phyloP scores from a whole-genome alignment of 1,140 invertebrate genomes.

The Hydropsyche tenuis region DNA sequence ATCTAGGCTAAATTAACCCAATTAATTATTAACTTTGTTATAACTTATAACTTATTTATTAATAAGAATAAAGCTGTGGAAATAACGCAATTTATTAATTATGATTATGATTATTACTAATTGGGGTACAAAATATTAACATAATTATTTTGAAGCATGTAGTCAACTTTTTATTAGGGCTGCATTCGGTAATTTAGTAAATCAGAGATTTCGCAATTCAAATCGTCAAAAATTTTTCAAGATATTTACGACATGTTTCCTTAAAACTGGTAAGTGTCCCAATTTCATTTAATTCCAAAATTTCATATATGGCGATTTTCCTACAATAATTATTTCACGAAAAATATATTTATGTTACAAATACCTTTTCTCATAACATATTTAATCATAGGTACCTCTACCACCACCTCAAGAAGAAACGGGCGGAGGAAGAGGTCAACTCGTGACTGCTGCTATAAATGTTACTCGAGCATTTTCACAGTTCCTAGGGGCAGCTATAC shows the following conservation, averaged over 20 bases:
- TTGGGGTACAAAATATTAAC: no score
- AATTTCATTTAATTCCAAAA: not conserved
- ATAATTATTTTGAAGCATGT: no score
- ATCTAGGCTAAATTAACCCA: no score
- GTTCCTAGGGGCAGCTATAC: conserved; percentile 75
- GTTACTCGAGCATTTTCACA: conserved; percentile 75
- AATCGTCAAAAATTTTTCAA: not conserved
- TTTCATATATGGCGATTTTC: conserved; percentile 16
- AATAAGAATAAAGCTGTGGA: not conserved
- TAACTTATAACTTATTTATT: conserved; percentile 9
- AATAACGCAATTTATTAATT: no score
- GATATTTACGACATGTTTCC: not conserved
- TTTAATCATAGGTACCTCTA: conserved; percentile 57
- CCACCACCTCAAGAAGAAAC: conserved; percentile 57
- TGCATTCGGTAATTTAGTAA: no score
- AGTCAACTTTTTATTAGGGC: no score
- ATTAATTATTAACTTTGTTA: conserved; percentile 1
- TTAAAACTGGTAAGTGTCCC: not conserved
- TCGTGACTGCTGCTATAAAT: conserved; percentile 73
- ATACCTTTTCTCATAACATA: not conserved
- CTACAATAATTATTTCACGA: not conserved
- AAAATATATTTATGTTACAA: not conserved
- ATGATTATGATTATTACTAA: no score
- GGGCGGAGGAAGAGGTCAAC: conserved; percentile 64
- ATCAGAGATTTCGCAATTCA: no score